Conservation (phyloP, 37 sponge, comb jelly and placozoan genomes). For the Chondrilla cf. caribensis region DNA sequence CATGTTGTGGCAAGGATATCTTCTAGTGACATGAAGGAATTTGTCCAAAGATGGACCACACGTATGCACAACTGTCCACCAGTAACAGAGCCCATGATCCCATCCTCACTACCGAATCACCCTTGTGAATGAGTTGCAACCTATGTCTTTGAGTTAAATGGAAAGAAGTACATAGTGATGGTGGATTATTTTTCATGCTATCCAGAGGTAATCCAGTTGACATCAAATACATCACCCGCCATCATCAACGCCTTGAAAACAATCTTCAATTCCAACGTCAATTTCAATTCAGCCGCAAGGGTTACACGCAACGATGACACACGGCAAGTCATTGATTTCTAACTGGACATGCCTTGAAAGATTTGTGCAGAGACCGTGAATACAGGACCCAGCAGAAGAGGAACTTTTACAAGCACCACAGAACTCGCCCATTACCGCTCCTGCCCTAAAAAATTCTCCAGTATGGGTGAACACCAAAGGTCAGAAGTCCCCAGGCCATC, state of each 20-base stretch:
- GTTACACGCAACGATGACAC: conserved; percentile 47
- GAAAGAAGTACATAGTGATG: conserved; percentile 22
- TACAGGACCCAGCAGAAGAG: too few species aligned
- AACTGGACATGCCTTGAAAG: too few species aligned
- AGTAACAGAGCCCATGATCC: conserved; percentile 1
- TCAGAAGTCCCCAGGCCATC: too few species aligned
- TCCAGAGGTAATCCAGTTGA: conserved; percentile 22
- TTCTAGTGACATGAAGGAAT: neutral
- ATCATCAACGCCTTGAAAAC: conserved; percentile 34
- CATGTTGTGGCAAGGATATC: conserved; percentile 30
- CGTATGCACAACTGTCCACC: neutral
- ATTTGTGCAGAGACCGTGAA: too few species aligned
- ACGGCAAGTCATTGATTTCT: neutral
- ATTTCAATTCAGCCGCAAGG: conserved; percentile 26
- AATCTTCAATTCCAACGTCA: conserved; percentile 23
- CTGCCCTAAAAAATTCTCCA: too few species aligned
- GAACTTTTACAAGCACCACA: too few species aligned
- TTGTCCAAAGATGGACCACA: neutral
- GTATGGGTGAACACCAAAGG: too few species aligned
- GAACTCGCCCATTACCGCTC: too few species aligned
- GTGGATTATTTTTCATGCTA: conserved; percentile 43
- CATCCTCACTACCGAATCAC: conserved; percentile 14
- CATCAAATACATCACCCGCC: conserved; percentile 14
- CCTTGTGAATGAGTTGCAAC: conserved; percentile 41
- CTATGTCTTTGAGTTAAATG: conserved; percentile 34